These are phyloP conservation scores for Cathartes aura DNA, from an alignment of 2,113 vertebrate genomes.

Conservation along the genomic window DNA sequence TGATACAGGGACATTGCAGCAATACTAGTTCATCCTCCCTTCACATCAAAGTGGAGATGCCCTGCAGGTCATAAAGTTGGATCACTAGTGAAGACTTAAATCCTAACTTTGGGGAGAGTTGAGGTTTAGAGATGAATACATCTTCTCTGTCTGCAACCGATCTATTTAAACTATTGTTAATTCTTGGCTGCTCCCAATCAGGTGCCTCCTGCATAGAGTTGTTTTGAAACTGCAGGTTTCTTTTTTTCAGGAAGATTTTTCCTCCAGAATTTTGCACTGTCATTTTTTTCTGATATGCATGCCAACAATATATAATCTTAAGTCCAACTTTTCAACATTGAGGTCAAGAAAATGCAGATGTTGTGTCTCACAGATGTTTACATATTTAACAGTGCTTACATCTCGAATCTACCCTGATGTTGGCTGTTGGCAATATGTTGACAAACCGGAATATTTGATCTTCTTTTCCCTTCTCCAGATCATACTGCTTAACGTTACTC, in stretches of 20 bases:
- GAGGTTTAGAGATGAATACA: not conserved
- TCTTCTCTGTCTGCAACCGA: not conserved
- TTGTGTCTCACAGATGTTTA: not conserved
- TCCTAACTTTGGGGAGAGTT: not conserved
- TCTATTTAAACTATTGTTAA: not conserved
- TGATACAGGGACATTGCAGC: not conserved
- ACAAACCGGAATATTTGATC: not conserved
- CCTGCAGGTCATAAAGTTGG: not conserved
- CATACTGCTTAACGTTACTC: not conserved
- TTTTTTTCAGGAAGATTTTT: not conserved
- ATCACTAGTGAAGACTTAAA: not conserved
- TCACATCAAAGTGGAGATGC: not conserved
- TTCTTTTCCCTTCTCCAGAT: not conserved
- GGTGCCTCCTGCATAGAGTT: not conserved
- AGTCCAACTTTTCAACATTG: not conserved
- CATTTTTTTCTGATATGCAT: not conserved
- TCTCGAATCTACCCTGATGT: not conserved
- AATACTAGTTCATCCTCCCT: not conserved
- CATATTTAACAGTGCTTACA: fast-evolving
- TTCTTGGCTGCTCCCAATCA: not conserved
- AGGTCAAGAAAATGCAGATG: not conserved
- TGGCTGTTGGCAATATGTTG: not conserved
- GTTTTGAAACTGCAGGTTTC: not conserved
- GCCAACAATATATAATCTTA: not conserved
- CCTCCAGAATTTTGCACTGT: not conserved